Evolutionary conservation across 1,140 invertebrate genomes (phyloP).

Genomic region (Scaptomyza pallida): DNA sequence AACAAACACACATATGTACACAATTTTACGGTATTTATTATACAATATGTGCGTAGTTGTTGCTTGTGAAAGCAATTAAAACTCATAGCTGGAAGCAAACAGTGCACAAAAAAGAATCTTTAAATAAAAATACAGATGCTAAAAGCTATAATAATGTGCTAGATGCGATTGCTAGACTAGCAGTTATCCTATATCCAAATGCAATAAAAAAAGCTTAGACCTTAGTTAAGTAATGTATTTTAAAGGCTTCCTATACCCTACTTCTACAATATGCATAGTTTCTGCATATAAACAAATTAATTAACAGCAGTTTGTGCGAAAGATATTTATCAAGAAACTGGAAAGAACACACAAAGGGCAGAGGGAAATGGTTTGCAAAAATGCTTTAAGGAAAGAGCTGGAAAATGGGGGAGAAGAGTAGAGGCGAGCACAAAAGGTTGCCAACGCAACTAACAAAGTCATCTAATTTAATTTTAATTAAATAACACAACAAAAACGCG

Average conservation of each 20-base stretch:
- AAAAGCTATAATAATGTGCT: slow-evolving; percentile 3
- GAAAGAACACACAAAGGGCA: slow-evolving; percentile 11
- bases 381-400: background rate
- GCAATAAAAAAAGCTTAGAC: too few relatives aligned
- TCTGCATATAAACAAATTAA: background rate
- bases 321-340: background rate
- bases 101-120: slow-evolving; percentile 17
- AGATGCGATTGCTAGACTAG: background rate
- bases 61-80: slow-evolving; percentile 50
- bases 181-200: background rate
- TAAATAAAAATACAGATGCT: slow-evolving; percentile 16
- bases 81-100: slow-evolving; percentile 13
- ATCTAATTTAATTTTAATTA: slow-evolving; percentile 70
- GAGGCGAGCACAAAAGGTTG: background rate
- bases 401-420: background rate
- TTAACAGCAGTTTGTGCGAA: background rate
- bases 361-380: slow-evolving; percentile 2
- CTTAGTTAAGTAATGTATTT: too few relatives aligned
- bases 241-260: too few relatives aligned
- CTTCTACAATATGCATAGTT: background rate
- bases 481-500: slow-evolving; percentile 51
- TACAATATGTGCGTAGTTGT: too few relatives aligned
- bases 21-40: too few relatives aligned
- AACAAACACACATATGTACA: slow-evolving; percentile 16
- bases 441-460: slow-evolving; percentile 47